Base-by-base conservation (phyloP, 2,113 vertebrate species). In the Saguinus imperator region DNA sequence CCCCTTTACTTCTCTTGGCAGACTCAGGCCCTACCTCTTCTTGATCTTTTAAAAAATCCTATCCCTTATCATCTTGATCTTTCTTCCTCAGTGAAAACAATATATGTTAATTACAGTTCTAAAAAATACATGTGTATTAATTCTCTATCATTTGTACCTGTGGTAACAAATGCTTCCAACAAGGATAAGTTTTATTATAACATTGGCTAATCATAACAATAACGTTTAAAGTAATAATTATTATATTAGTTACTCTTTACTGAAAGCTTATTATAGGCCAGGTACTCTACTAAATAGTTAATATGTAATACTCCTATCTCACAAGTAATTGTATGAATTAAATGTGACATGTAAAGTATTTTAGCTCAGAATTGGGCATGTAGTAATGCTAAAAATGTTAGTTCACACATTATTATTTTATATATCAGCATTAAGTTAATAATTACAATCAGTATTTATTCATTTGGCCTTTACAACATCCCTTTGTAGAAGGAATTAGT, bases 111-210 rank as follows among this genome's bases (percentile, higher is more conserved):
- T 66, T 18, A 0, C 6, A 55, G 9, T 50, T 82, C 80, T 48
- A 77, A 80, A 77, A 80, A 83, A 96, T 70, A 64, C 0, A 45
- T 81, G 94, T 87, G 55, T 55, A 37, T 96, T 2, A 80, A 11
- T 84, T 96, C 87, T 97, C 1, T 97, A 14, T 95, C 82, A 96
- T 95, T 70, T 96, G 92, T 96, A 35, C 94, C 68, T 93, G 88
- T 93, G 72, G 96, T 95, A 96, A 87, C 94, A 64, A 95, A 96
- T 93, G 13, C 5, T 97, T 98, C 91, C 95, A 80, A 89, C 73
- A 95, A 89, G 11, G 43, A 64, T 13, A 40, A 89, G 90, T 17
- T 79, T 93, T 95, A 89, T 91, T 96, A 40, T 96, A 96, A 70
- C 27, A 91, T 85, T 91, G 50, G 89, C 6, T 5, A 80, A 85